These are phyloP conservation scores for Virgularia gustaviana DNA, from an alignment of 92 coral and sea anemone species.

Conservation along the genomic window DNA sequence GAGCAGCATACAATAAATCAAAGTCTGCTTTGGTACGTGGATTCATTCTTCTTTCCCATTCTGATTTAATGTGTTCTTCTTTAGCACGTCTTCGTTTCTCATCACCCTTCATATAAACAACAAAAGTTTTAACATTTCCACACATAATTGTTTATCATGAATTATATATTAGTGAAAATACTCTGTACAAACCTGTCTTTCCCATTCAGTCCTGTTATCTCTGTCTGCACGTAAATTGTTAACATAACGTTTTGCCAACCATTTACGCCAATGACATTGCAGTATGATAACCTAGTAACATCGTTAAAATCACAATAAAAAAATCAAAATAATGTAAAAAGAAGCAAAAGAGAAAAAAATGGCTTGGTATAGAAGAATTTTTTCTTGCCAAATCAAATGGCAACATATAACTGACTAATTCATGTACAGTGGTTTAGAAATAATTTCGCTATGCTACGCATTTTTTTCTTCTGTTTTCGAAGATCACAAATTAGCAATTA, in stretches of 20 bases:
- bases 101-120: conserved; percentile 49
- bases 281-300: conserved; percentile 88
- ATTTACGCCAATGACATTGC: conserved; percentile 95
- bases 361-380: no score
- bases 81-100: conserved; percentile 73
- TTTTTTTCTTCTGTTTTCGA: no score
- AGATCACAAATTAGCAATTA: no score
- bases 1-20: conserved; percentile 81
- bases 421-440: no score
- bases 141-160: background rate
- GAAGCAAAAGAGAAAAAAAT: no score
- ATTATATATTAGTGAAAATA: no score
- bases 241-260: conserved; percentile 89
- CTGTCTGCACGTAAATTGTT: conserved; percentile 65
- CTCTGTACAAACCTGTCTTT: conserved; percentile 64
- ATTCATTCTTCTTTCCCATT: conserved; percentile 92
- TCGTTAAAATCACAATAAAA: no score
- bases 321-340: no score
- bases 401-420: no score
- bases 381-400: no score
- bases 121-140: background rate
- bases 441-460: no score
- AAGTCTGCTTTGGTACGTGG: conserved; percentile 95
- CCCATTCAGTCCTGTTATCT: conserved; percentile 68
- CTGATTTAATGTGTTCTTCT: conserved; percentile 74